Percentiles rank a stretch among this genome's conserved stretches.
Conservation (phyloP, 2,113 vertebrate species). For the Cairina moschata region DNA sequence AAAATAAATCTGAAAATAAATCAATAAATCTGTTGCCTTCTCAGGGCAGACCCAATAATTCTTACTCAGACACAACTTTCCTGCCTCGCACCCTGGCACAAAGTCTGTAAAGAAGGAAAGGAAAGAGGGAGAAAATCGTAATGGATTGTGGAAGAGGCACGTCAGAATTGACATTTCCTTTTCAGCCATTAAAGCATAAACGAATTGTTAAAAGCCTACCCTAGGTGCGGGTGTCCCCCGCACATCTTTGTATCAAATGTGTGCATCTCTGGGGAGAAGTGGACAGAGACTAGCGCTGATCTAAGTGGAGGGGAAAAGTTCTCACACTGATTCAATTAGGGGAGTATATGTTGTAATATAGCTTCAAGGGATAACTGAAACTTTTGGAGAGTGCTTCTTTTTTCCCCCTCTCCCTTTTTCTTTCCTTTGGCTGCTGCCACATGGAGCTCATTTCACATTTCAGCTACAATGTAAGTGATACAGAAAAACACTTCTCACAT, state of each 20-base stretch:
- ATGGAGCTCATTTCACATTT: conserved; percentile 76
- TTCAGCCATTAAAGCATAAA: background rate
- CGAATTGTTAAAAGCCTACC: background rate
- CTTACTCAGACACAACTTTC: background rate
- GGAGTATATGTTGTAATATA: conserved; percentile 70
- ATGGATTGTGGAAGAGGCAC: background rate
- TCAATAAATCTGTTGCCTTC: background rate
- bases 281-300: conserved; percentile 43
- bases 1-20: background rate
- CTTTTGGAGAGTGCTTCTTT: conserved; percentile 43
- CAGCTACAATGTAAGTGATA: conserved; percentile 56
- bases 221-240: background rate
- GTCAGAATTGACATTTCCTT: background rate
- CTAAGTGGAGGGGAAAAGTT: conserved; percentile 49
- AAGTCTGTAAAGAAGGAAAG: background rate
- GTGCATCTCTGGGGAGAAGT: background rate
- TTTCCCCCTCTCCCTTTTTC: background rate
- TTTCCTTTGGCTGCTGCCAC: conserved; percentile 65
- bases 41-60: background rate
- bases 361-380: conserved; percentile 74
- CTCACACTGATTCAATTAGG: conserved; percentile 78
- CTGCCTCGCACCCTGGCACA: background rate
- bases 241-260: conserved; percentile 23
- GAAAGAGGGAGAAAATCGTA: background rate
- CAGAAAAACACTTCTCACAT: conserved; percentile 34